A percentile compares a stretch with the other conserved stretches of the same genome.
These are phyloP conservation scores for Microplitis demolitor DNA, from an alignment of 1,140 invertebrate genomes.

Conservation along the genomic window DNA sequence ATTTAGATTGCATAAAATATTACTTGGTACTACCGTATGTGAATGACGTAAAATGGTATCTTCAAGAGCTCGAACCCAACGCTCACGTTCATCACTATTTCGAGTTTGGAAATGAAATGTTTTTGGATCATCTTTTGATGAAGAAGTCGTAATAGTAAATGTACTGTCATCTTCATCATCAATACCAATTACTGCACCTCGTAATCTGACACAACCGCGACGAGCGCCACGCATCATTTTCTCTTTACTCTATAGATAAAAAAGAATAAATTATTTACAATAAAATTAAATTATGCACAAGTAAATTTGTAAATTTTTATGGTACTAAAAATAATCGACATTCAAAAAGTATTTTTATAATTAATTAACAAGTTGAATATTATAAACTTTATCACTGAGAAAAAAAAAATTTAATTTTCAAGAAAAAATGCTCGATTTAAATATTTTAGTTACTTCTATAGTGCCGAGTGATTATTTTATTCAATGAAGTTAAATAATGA, in stretches of 20 bases:
- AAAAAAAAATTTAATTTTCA: too few relatives aligned
- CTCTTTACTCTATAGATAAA: constrained; percentile 87
- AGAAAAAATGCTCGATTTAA: too few relatives aligned
- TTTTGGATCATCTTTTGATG: constrained; percentile 80
- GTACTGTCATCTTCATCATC: constrained; percentile 99
- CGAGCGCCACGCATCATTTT: constrained; percentile 98
- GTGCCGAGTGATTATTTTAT: too few relatives aligned
- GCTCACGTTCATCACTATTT: constrained; percentile 90
- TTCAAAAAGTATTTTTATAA: too few relatives aligned
- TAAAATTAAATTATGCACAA: too few relatives aligned
- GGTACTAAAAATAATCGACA: too few relatives aligned
- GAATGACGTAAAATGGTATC: constrained; percentile 89
- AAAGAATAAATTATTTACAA: background rate
- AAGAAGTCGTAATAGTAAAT: constrained; percentile 93
- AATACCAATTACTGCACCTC: constrained; percentile 96
- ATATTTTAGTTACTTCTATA: too few relatives aligned
- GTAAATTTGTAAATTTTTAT: too few relatives aligned
- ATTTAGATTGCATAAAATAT: background rate
- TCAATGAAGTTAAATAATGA: too few relatives aligned
- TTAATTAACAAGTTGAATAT: too few relatives aligned
- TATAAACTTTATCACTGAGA: too few relatives aligned
- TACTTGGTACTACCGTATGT: constrained; percentile 60
- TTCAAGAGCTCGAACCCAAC: constrained; percentile 94
- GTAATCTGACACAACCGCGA: constrained; percentile 90
- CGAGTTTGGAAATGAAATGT: constrained; percentile 97